Evolutionary conservation across 1,140 invertebrate genomes (phyloP).

Genomic region (Physella acuta): DNA sequence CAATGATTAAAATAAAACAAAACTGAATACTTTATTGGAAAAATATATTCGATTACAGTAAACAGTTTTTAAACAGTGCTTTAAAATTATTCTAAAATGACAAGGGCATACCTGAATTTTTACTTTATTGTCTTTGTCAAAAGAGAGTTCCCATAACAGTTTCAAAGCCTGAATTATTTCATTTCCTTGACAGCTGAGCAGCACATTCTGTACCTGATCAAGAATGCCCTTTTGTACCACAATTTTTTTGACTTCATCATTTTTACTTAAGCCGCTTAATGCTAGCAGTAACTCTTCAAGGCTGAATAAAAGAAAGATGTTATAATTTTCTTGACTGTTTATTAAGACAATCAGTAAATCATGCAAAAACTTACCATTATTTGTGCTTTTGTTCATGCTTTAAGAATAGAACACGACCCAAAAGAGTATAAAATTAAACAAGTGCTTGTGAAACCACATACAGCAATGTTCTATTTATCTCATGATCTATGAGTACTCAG

Average conservation of each 20-base stretch:
- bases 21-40: too few species aligned
- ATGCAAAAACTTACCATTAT: too few species aligned
- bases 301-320: too few species aligned
- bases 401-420: too few species aligned
- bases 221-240: neutral
- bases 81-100: neutral
- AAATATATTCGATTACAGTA: neutral
- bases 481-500: too few species aligned
- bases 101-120: neutral
- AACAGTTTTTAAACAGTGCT: neutral
- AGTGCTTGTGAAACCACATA: too few species aligned
- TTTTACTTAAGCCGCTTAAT: neutral
- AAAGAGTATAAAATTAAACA: too few species aligned
- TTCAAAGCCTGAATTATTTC: neutral
- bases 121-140: neutral
- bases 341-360: too few species aligned
- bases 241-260: slow-evolving; percentile 5
- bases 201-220: neutral
- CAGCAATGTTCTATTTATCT: too few species aligned
- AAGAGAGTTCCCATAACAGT: slow-evolving; percentile 1
- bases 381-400: too few species aligned
- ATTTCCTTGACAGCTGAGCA: neutral
- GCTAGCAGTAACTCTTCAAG: neutral
- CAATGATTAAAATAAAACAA: too few species aligned
- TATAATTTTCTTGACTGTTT: too few species aligned